Base-by-base conservation (phyloP, 2,113 vertebrate genomes). In the Triplophysa rosa region DNA sequence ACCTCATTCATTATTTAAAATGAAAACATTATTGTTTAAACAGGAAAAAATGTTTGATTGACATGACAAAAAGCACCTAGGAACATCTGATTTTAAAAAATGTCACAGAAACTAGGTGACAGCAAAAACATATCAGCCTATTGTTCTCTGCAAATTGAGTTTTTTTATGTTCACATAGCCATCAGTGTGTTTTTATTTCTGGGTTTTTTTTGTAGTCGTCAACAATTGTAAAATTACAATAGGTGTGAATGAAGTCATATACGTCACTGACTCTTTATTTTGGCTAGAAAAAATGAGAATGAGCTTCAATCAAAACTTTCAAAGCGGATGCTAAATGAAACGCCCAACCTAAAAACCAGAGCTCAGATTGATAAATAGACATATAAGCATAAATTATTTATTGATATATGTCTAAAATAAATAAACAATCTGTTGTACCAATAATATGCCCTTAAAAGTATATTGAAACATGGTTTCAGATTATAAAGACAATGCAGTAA, bases 121-220 rank as follows among this genome's bases (percentile, higher is more conserved):
- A 21, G 54, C 54, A 21, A 21, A 58, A 21, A 2, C 54, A 9
- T 10, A n/a, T 58, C 2, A 10, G 7, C 17, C 45, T 24, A 47
- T 47, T 26, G 23, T 45, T 68, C 45, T 68, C 45, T 68, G 67
- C 24, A 52, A 49, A 1, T 19, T 67, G n/a, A 16, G 17, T 12
- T 9, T 40, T 40, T 72, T 61, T 2, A 19, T 68, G 84, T 86
- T 84, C 77, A 72, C 61, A 82, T 64, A 66, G 67, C 82, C 40
- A n/a, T 52, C 56, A 67, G 37, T 37, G 64, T 61, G 17, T 58
- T 58, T 58, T 16, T 2, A 2, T n/a, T 19, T 58, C 6, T 69
- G n/a, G n/a, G n/a, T n/a, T 77, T 49, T 63, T 70, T 64, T 74
- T 26, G 52, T 19, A 42, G 68, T n/a, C 59, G 33, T 70, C 29